Evolutionary conservation across 1,140 invertebrate species (phyloP), one percentile per base, ranked within the genome.

Genomic region (Drosophila rhopaloa): DNA sequence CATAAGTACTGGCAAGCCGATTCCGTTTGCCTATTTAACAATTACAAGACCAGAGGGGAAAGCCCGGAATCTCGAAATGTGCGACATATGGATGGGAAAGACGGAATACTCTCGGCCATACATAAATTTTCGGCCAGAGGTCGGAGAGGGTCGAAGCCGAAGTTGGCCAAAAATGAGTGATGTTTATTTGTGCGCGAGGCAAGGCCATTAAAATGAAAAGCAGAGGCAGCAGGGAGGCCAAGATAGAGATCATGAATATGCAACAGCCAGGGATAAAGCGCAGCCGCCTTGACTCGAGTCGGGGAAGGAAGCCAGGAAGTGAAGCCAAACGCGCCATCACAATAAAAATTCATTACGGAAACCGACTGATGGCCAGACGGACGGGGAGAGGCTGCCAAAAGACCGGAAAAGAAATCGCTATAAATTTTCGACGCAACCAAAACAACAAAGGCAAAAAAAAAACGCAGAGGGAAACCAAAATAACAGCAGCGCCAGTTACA

Each of bases 271-370:
- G 80, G 75, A 82, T 81, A 83, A 83, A 73, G 71, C 67, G 76
- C 79, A 79, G 53, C 55, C 48, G 74, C 47, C 72, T 72, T 63
- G 48, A 72, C 57, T n/a, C 43, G 51, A 24, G 29, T 24, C 14
- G 38, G 10, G 50, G 43, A 14, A 44, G 61, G 48, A 44, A 37
- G 59, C 14, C 50, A 56, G 68, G 72, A 80, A 89, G 72, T 84
- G 81, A 89, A 80, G 80, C 79, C 79, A 83, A 86, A 88, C 71
- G 83, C 82, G 79, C 76, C 79, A 88, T 83, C 80, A 89, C 84
- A 89, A 89, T 89, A 89, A 89, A 89, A 89, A 89, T 89, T 89
- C 84, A 89, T 89, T 89, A 89, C 84, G 77, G 32, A 81, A 79
- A 75, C 67, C 76, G 79, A 58, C 59, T 43, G 53, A 53, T 37